Evolutionary conservation across 2,113 vertebrate genomes (phyloP).

Genomic region (Oplegnathus fasciatus): DNA sequence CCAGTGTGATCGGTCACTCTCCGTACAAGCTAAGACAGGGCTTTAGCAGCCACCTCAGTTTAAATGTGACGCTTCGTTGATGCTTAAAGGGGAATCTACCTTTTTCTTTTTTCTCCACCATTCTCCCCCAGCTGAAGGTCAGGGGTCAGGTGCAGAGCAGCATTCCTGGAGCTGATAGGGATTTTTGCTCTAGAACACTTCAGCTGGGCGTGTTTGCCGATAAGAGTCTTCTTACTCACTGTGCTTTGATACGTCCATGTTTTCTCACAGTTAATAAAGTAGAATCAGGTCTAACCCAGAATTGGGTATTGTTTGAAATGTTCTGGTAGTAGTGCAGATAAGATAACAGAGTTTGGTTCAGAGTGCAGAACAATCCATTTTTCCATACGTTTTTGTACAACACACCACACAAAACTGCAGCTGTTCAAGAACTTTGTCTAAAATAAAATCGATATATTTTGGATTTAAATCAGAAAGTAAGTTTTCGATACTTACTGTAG

Average conservation of each 20-base stretch:
- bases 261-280: not conserved
- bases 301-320: not conserved
- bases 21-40: not conserved
- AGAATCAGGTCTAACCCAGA: not conserved
- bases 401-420: no score
- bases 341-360: not conserved
- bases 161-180: slow-evolving; percentile 15
- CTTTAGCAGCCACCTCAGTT: not conserved
- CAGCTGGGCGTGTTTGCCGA: not conserved
- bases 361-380: not conserved
- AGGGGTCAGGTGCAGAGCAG: slow-evolving; percentile 28
- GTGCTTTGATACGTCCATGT: not conserved
- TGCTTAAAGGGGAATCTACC: not conserved
- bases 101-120: not conserved
- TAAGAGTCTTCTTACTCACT: not conserved
- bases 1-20: not conserved
- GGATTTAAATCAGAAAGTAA: no score
- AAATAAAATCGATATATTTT: no score
- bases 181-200: slow-evolving; percentile 44
- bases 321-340: not conserved
- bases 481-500: not conserved
- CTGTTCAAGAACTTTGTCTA: no score
- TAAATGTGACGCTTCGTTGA: not conserved
- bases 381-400: not conserved
- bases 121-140: slow-evolving; percentile 8